Evolutionary conservation across 1,140 invertebrate species (phyloP).

Genomic region (Drosophila sulfurigaster): DNA sequence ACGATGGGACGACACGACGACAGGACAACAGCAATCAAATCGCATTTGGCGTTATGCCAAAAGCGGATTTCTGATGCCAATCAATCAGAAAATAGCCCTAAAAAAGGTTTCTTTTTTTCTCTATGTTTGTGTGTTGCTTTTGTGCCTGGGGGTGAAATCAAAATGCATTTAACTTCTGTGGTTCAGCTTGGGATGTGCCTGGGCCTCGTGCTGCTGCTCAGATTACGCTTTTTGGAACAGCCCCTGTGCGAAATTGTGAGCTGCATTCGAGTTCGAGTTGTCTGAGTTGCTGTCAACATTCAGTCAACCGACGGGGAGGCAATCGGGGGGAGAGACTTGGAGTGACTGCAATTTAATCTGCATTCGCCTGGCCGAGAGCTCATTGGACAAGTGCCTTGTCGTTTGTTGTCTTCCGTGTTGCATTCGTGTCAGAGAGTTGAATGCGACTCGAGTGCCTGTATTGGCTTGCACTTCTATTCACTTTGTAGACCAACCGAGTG

Average conservation of each 20-base stretch:
- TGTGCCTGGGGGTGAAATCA: constrained; percentile 67
- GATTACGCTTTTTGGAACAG: constrained; percentile 30
- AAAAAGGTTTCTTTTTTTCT: constrained; percentile 44
- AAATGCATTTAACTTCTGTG: constrained; percentile 80
- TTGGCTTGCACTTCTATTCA: constrained; percentile 46
- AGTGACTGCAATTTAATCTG: constrained; percentile 67
- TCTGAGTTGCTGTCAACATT: constrained; percentile 10
- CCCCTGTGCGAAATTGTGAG: constrained; percentile 44
- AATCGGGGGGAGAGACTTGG: not conserved
- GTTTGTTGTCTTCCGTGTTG: constrained; percentile 43
- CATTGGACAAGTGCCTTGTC: constrained; percentile 57
- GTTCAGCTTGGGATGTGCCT: constrained; percentile 39
- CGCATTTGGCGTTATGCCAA: constrained; percentile 77
- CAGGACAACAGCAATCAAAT: constrained; percentile 64
- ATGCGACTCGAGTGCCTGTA: constrained; percentile 15
- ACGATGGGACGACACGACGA: not conserved
- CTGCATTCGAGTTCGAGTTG: not conserved
- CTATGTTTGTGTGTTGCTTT: not conserved
- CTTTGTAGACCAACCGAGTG: constrained; percentile 3
- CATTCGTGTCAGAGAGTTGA: constrained; percentile 6
- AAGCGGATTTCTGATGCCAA: constrained; percentile 79
- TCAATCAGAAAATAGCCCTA: constrained; percentile 68
- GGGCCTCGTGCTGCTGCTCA: constrained; percentile 9
- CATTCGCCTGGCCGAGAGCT: constrained; percentile 29
- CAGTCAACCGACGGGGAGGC: not conserved